These are phyloP conservation scores for Mamestra brassicae DNA, from an alignment of 2,888 invertebrate genomes.

Conservation along the genomic window DNA sequence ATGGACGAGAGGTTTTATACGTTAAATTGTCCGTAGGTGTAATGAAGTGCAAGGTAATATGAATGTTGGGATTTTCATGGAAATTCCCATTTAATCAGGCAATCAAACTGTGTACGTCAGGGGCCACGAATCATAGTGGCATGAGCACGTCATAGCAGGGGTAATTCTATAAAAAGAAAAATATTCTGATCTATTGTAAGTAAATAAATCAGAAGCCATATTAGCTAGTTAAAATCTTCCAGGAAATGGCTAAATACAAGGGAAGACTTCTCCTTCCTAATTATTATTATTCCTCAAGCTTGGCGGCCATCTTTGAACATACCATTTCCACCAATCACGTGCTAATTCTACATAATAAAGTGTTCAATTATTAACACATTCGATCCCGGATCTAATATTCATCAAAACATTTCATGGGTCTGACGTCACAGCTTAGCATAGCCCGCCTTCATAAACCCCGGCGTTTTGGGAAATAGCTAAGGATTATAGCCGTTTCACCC, in stretches of 20 bases:
- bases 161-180: background rate
- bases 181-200: background rate
- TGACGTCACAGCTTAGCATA: conserved; percentile 32
- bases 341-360: conserved; percentile 51
- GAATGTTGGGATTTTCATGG: background rate
- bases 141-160: too few species aligned
- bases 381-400: conserved; percentile 59
- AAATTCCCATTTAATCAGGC: background rate
- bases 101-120: background rate
- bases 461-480: conserved; percentile 66
- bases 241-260: conserved; percentile 10
- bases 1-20: background rate
- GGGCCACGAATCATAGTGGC: too few species aligned
- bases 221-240: conserved; percentile 16
- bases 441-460: conserved; percentile 54
- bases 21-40: background rate
- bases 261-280: background rate
- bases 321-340: conserved; percentile 25
- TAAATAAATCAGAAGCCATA: conserved; percentile 12
- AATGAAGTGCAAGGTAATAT: background rate
- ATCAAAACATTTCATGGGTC: conserved; percentile 60
- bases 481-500: conserved; percentile 66
- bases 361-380: conserved; percentile 58
- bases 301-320: conserved; percentile 14
- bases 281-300: conserved; percentile 2